These are phyloP conservation scores for Bombus fervidus DNA, from an alignment of 1,140 invertebrate species.

Conservation along the genomic window DNA sequence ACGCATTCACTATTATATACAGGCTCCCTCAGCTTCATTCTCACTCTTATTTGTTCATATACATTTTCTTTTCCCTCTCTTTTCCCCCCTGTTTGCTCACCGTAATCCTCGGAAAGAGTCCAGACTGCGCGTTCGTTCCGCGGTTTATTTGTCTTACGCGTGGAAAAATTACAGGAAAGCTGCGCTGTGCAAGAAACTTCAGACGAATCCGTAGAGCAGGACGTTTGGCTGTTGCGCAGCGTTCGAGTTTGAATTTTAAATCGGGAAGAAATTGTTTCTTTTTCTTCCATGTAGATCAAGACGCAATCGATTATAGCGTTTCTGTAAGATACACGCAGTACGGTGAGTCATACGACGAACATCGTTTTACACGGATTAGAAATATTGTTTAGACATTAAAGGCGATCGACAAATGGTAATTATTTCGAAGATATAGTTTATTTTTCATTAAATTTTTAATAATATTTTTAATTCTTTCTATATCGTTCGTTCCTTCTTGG, in stretches of 20 bases:
- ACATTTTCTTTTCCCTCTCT: conserved; percentile 17
- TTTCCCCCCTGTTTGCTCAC: background rate
- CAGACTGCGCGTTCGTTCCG: conserved; percentile 24
- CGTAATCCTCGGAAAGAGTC: conserved; percentile 28
- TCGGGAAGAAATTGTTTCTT: background rate
- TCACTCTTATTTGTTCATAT: conserved; percentile 44
- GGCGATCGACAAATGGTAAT: too few species aligned
- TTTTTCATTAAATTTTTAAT: background rate
- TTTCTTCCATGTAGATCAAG: background rate
- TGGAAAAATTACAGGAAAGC: background rate
- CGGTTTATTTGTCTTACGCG: background rate
- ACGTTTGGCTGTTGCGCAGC: background rate
- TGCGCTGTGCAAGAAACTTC: background rate
- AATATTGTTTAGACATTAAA: background rate
- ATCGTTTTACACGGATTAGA: background rate
- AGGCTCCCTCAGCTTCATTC: conserved; percentile 63
- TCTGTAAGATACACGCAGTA: too few species aligned
- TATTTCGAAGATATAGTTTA: background rate
- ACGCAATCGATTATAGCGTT: background rate
- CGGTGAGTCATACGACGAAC: background rate
- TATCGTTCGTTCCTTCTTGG: background rate
- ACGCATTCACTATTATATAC: conserved; percentile 77
- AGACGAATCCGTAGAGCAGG: too few species aligned
- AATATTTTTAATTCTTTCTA: background rate
- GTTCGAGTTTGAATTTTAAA: background rate